Evolutionary conservation across 2,797 vertebrate species (phyloP), one percentile per base, ranked within the genome.

Genomic region (Numenius phaeopus): DNA sequence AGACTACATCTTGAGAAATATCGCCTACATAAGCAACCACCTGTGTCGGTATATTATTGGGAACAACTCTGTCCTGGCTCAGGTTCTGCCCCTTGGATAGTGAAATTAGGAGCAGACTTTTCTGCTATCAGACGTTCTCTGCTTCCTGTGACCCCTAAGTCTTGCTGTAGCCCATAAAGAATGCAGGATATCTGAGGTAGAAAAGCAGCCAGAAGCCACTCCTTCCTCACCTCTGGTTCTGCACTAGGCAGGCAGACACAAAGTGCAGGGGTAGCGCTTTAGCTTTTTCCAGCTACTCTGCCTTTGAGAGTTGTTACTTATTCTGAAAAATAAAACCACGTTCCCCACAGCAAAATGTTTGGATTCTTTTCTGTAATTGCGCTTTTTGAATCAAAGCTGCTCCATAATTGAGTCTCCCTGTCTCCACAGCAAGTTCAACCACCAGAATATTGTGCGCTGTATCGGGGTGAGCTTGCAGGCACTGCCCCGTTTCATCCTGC

Each of bases 391-490:
- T 95, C 14, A 23, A 77, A 80, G 50, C 8, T 84, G 21, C 44
- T 79, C 40, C 24, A 4, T 83, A 62, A 19, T 27, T 83, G 72
- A 40, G 55, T 85, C 24, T 88, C 40, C 5, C 81, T 88, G 50
- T 76, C 71, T 94, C 95, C 87, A 78, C 98, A 99, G 99, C 97
- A 99, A 99, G 97, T 99, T 99, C 98, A 99, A 98, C 98, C 99
- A 99, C 97, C 99, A 99, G 98, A 99, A 99, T 96, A 99, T 99
- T 1, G 99, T 99, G 91, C 98, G 99, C 20, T 99, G 99, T 21
- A 99, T 99, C 0, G 99, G 99, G 14, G 99, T 99, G 95, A 99
- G 99, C 86, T 98, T 99, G 90, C 99, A 99, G 95, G 99, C 99
- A 13, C 98, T 99, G 96, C 99, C 99, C 47, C 98, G 99, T 54